phyloP scores from a whole-genome alignment of 2,113 vertebrate genomes.

The Puntigrus tetrazona region DNA sequence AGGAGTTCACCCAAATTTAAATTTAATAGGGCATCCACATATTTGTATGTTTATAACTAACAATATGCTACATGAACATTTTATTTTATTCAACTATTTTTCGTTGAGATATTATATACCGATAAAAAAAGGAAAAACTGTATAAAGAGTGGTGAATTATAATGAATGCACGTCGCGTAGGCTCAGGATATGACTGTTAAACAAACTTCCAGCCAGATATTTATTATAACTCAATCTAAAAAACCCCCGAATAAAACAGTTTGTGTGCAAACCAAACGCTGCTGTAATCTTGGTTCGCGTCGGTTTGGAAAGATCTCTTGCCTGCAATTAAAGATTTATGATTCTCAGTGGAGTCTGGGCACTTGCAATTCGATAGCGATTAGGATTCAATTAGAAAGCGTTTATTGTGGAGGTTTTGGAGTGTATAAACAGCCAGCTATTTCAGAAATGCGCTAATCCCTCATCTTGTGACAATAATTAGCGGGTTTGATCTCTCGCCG shows the following conservation, averaged over 20 bases:
- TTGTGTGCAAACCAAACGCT: slow-evolving; percentile 38
- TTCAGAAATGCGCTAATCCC: slow-evolving; percentile 99
- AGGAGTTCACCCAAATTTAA: background rate
- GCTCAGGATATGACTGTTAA: background rate
- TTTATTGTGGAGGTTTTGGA: slow-evolving; percentile 87
- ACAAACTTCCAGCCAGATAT: background rate
- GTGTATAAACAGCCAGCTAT: slow-evolving; percentile 97
- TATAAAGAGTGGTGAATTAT: background rate
- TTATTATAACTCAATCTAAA: background rate
- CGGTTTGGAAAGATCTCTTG: slow-evolving; percentile 62
- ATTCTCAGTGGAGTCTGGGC: slow-evolving; percentile 85
- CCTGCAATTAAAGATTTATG: slow-evolving; percentile 91
- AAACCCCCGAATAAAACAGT: slow-evolving; percentile 16
- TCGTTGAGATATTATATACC: background rate
- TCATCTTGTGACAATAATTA: slow-evolving; percentile 99
- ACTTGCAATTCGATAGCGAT: slow-evolving; percentile 94
- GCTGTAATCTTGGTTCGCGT: slow-evolving; percentile 55
- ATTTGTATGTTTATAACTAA: background rate
- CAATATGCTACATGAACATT: background rate
- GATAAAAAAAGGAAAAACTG: background rate
- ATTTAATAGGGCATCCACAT: background rate
- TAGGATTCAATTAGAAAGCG: slow-evolving; percentile 99
- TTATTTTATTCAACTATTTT: background rate
- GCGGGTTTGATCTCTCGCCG: slow-evolving; percentile 77
- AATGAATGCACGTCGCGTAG: background rate